Percentiles rank a stretch among this genome's conserved stretches.
These are phyloP conservation scores for Synanceia verrucosa DNA, from an alignment of 2,797 vertebrate genomes.

Conservation along the genomic window DNA sequence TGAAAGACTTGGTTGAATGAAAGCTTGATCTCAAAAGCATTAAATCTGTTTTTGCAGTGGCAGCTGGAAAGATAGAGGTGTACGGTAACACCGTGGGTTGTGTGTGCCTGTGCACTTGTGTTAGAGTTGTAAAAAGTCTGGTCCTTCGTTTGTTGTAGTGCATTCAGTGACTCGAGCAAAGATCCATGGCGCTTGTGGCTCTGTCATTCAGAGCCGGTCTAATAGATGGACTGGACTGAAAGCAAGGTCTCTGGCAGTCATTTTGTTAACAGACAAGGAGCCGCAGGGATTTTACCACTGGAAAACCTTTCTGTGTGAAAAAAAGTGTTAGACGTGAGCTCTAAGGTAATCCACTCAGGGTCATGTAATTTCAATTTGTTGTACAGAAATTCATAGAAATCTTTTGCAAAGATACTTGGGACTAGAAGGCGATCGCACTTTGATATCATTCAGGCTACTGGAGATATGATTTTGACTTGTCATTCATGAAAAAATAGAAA, in stretches of 20 bases:
- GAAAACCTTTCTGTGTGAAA: constrained; percentile 1
- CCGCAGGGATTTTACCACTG: neutral
- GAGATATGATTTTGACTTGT: neutral
- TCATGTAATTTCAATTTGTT: neutral
- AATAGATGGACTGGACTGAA: constrained; percentile 28
- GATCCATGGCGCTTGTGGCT: constrained; percentile 13
- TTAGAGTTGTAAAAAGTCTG: constrained; percentile 23
- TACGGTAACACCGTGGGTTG: neutral
- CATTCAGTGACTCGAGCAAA: constrained; percentile 22
- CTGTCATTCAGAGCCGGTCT: constrained; percentile 37
- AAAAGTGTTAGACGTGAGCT: neutral
- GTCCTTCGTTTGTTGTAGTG: constrained; percentile 18
- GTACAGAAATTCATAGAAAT: neutral
- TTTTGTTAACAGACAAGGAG: constrained; percentile 34
- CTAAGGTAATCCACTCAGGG: neutral
- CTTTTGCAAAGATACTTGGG: neutral
- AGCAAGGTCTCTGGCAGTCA: constrained; percentile 22
- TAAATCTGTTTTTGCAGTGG: constrained; percentile 33
- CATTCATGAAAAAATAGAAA: neutral
- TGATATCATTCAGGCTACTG: neutral
- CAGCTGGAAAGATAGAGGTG: constrained; percentile 28
- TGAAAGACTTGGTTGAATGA: constrained; percentile 28
- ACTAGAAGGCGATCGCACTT: neutral
- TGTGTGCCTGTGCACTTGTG: constrained; percentile 17
- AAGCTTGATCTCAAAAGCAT: constrained; percentile 55